Base-by-base conservation (phyloP, 1,140 invertebrate species). In the Acromyrmex charruanus region DNA sequence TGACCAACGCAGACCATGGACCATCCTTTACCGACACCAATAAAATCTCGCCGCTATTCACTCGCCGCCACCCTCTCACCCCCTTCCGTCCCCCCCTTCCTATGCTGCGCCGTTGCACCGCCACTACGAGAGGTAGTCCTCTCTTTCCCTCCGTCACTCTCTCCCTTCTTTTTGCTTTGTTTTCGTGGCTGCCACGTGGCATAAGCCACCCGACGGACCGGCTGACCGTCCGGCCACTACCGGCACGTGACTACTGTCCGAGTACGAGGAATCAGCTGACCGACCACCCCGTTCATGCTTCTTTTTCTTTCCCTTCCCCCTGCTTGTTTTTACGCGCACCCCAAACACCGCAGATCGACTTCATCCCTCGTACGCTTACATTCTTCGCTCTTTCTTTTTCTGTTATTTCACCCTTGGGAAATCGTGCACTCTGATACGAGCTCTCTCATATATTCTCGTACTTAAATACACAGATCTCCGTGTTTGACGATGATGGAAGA, bases 1-100 rank as follows among this genome's bases (percentile, higher is more conserved):
- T 95, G 94, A 94, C 94, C 94, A 84, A 94, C 91, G 87, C 93
- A 93, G 90, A 84, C 80, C 80, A 75, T 95, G 94, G 94, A 95
- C 94, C 93, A 94, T 92, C 92, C 92, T 93, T 87, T 80, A 90
- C 92, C 90, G 91, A 84, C 88, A 85, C 77, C 85, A 89, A 88
- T 90, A 90, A 92, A 93, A 92, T 91, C 93, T 91, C 88, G 71
- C 87, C 88, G 89, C 87, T 89, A 88, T 88, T 87, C 89, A 82
- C 79, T 88, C 85, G 68, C 85, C 88, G 74, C 81, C 88, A 82
- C 75, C 85, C 82, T 86, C 58, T 80, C 71, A 1, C 14, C n/a
- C 31, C 35, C 25, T 39, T 66, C 74, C 71, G 25, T 77, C 53
- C 63, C 31, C 31, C 31, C 2, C 31, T 0, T 2, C 5, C 21